These are phyloP conservation scores for Lucinisca nassula DNA, from an alignment of 2,888 invertebrate species.

Conservation along the genomic window DNA sequence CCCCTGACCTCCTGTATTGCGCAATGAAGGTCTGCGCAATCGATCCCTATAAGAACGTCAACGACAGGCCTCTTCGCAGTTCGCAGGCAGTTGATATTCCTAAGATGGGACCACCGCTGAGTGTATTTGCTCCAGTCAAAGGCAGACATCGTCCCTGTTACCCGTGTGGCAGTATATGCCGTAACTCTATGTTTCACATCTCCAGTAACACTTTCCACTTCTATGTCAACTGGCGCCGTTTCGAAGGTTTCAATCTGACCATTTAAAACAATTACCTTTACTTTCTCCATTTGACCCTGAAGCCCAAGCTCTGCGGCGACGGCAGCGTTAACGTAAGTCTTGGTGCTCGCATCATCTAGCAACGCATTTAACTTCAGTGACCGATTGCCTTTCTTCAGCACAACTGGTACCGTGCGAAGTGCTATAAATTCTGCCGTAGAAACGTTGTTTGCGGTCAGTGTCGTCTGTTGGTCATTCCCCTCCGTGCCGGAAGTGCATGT, in stretches of 20 bases:
- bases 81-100: slow-evolving; percentile 46
- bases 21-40: slow-evolving; percentile 51
- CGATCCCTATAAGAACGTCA: slow-evolving; percentile 57
- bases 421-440: no score
- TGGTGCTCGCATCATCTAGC: slow-evolving; percentile 62
- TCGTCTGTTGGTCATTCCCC: no score
- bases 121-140: slow-evolving; percentile 44
- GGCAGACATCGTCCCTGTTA: slow-evolving; percentile 43
- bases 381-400: no score
- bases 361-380: no score
- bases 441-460: no score
- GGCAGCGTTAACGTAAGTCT: slow-evolving; percentile 45
- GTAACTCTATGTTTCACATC: background rate
- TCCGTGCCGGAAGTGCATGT: no score
- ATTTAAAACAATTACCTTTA: slow-evolving; percentile 37
- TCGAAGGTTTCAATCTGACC: slow-evolving; percentile 29
- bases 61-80: background rate
- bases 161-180: slow-evolving; percentile 34
- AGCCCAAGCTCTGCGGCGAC: slow-evolving; percentile 47
- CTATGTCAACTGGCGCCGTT: slow-evolving; percentile 30
- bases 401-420: no score
- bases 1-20: slow-evolving; percentile 55
- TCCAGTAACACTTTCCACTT: slow-evolving; percentile 37
- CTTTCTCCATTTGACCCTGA: slow-evolving; percentile 6
- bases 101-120: slow-evolving; percentile 39